Conservation (phyloP, 2,888 invertebrate species). For the Gasteruption jaculator region DNA sequence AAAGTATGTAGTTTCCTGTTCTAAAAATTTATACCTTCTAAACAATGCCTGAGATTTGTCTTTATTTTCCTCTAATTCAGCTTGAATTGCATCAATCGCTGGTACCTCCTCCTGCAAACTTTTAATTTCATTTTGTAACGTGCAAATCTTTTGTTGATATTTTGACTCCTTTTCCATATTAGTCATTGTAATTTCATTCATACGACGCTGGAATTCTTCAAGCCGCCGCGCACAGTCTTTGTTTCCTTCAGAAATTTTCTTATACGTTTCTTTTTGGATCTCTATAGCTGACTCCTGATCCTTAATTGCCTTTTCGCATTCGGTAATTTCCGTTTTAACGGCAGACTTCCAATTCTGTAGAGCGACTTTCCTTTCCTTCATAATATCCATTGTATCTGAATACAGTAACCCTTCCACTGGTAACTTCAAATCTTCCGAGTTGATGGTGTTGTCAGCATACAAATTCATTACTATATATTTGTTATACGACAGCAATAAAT, state of each 20-base stretch:
- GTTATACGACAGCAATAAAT: slow-evolving; percentile 38
- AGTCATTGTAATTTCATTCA: slow-evolving; percentile 27
- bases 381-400: slow-evolving; percentile 25
- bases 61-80: slow-evolving; percentile 28
- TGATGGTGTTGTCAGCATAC: slow-evolving; percentile 20
- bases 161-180: slow-evolving; percentile 27
- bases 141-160: slow-evolving; percentile 31
- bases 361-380: slow-evolving; percentile 22
- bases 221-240: slow-evolving; percentile 23
- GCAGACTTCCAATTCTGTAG: slow-evolving; percentile 19
- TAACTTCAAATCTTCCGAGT: slow-evolving; percentile 33
- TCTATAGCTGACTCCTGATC: too few relatives aligned
- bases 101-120: slow-evolving; percentile 24
- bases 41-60: slow-evolving; percentile 35
- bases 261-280: slow-evolving; percentile 25
- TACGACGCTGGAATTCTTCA: slow-evolving; percentile 25
- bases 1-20: slow-evolving; percentile 31
- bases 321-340: slow-evolving; percentile 18
- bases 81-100: slow-evolving; percentile 16
- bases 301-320: too few relatives aligned
- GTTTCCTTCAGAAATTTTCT: slow-evolving; percentile 23
- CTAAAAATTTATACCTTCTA: slow-evolving; percentile 26
- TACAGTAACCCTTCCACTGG: slow-evolving; percentile 34
- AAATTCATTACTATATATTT: slow-evolving; percentile 36
- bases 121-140: slow-evolving; percentile 26